A percentile compares a stretch with the other conserved stretches of the same genome.
Conservation (phyloP, 2,113 vertebrate genomes). For the Eulemur rufifrons region DNA sequence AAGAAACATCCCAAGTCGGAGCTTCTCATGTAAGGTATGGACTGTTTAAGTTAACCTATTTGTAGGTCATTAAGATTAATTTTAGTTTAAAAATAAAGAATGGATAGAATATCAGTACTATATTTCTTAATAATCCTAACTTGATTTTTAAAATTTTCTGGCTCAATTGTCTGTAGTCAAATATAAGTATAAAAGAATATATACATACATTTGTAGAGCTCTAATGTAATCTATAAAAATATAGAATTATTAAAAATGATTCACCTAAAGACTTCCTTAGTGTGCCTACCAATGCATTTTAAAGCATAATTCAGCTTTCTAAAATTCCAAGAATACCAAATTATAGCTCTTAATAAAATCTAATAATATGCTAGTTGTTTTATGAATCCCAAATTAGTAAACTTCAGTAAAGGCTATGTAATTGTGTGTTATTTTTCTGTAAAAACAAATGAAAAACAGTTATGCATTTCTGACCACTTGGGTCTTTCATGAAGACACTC, state of each 20-base stretch:
- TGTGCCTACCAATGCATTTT: background rate
- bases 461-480: background rate
- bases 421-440: background rate
- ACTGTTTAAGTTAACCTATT: constrained; percentile 68
- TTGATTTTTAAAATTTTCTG: constrained; percentile 45
- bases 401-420: background rate
- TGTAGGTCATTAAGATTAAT: constrained; percentile 59
- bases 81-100: constrained; percentile 45
- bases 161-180: background rate
- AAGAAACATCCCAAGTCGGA: constrained; percentile 73
- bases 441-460: background rate
- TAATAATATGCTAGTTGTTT: background rate
- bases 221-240: constrained; percentile 29
- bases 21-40: constrained; percentile 83
- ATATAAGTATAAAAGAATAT: constrained; percentile 30
- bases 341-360: constrained; percentile 39
- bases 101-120: background rate
- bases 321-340: constrained; percentile 10
- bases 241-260: constrained; percentile 4
- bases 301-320: constrained; percentile 40
- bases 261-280: background rate
- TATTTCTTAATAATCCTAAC: constrained; percentile 40
- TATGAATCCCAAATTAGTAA: constrained; percentile 21
- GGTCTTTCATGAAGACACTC: background rate
- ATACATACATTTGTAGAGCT: background rate